Base-by-base conservation (phyloP, 2,113 vertebrate species). In the Oceanodroma tethys region DNA sequence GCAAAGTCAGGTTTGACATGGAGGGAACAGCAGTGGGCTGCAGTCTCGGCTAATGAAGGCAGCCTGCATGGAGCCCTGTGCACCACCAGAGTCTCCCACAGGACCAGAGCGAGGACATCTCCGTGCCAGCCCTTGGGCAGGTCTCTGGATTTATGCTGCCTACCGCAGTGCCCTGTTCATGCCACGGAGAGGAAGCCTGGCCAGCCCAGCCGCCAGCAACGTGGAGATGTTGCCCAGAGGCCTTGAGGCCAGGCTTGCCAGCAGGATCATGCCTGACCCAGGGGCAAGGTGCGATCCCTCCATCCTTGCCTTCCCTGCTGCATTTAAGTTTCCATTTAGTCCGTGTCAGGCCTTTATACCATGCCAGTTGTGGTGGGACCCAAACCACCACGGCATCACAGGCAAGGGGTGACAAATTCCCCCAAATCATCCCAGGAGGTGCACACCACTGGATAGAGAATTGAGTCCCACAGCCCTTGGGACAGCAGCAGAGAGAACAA, bases 251-350 rank as follows among this genome's bases (percentile, higher is more conserved):
- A 50, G n/a, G 55, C 22, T 58, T 20, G 60, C 36, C 34, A 47
- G 48, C 47, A 84, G 81, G 53, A 94, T 23, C 36, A 42, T 8
- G 27, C 52, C 68, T 50, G 52, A 59, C 26, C 48, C 74, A 55
- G 56, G 38, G 50, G 6, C 0, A 0, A 81, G 42, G 19, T 66
- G 60, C 1, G 4, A 55, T 63, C 25, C 45, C 38, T 38, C 40
- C 20, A 25, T 14, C 73, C 48, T 52, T 59, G 73, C 84, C 53
- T 78, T 63, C 56, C 36, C 42, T 36, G 29, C 38, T 50, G 23
- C 0, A 0, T 50, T 66, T 30, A 11, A 17, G 23, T 66, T 66
- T 66, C 76, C 42, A 18, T 38, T 89, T 53, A 47, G 34, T 11
- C 82, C 8, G 1, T 13, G 36, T 13, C 45, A 50, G 15, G 18